Evolutionary conservation across 2,113 vertebrate species (phyloP), one percentile per base, ranked within the genome.

Genomic region (Ctenomys sociabilis): DNA sequence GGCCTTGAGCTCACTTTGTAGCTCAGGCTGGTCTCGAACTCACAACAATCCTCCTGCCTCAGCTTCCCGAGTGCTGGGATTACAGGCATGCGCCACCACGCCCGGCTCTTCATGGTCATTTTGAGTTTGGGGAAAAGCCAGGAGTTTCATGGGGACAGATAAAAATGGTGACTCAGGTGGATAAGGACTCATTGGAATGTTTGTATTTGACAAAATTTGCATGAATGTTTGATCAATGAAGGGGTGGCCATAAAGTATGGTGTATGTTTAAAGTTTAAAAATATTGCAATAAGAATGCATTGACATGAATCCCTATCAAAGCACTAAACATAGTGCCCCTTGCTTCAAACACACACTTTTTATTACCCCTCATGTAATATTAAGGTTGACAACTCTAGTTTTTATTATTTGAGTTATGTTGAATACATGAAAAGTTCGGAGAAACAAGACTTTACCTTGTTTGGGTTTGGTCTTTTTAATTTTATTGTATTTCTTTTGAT

Each of bases 361-460:
- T 5, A 78, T 78, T 32, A 49, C 75, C 43, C 43, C 13, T 32
- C 49, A 16, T 77, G 52, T 64, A 63, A 88, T 92, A 90, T 90
- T 57, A 91, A 19, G 9, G 54, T 63, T 91, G 83, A 64, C n/a
- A 84, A 75, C 16, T 87, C 16, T 81, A 73, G 30, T 24, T 89
- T 37, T 93, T 89, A 54, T 70, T 70, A 81, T 89, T 45, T 66
- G 88, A 90, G 70, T 43, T 57, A 64, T 7, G 54, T 2, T 90
- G 86, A 84, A 26, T 91, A 88, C 90, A 86, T 68, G 45, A 93
- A 78, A 96, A 94, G 63, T 22, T 61, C 63, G 35, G 32, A 61
- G n/a, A 92, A 61, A 24, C 54, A 52, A 85, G 63, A 93, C 57
- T 85, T 81, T 57, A 17, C 54, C 54, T 57, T 57, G 54, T 57